A percentile compares a stretch with the other conserved stretches of the same genome.
Evolutionary conservation across 2,888 invertebrate species (phyloP).

Genomic region (Drosophila paramelanica): DNA sequence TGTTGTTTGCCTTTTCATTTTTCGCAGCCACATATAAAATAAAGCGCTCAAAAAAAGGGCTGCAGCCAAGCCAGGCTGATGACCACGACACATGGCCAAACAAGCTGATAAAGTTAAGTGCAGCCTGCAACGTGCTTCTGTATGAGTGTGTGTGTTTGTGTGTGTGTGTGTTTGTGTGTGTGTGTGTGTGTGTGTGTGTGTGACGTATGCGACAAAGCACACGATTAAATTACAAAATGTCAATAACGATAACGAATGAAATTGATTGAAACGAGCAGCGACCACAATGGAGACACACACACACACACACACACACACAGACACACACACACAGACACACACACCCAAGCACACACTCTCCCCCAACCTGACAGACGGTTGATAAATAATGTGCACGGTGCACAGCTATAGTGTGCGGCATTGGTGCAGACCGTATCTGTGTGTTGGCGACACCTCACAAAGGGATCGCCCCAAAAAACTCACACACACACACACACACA

Average conservation of each 20-base stretch:
- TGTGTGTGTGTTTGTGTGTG: constrained; percentile 1
- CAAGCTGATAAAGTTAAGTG: constrained; percentile 76
- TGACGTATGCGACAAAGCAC: constrained; percentile 73
- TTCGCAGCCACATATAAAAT: constrained; percentile 48
- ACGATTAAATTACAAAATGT: constrained; percentile 81
- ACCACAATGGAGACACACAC: constrained; percentile 51
- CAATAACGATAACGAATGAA: constrained; percentile 80
- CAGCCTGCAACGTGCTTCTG: constrained; percentile 44
- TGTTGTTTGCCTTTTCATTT: constrained; percentile 46
- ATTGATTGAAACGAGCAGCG: constrained; percentile 77
- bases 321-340: background rate
- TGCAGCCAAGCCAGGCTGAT: constrained; percentile 33
- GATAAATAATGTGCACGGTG: constrained; percentile 66
- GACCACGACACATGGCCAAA: constrained; percentile 64
- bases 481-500: constrained; percentile 22
- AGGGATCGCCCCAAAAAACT: constrained; percentile 28
- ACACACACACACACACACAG: background rate
- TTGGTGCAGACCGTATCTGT: constrained; percentile 3
- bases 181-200: constrained; percentile 32
- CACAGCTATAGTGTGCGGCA: constrained; percentile 12
- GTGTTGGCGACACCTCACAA: constrained; percentile 51
- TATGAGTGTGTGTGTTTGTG: constrained; percentile 7
- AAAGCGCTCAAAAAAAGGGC: constrained; percentile 31
- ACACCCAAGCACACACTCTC: no score
- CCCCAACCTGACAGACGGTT: constrained; percentile 33